Evolutionary conservation across 2,888 invertebrate species (phyloP), one percentile per base, ranked within the genome.

Genomic region (Scaptomyza parva): DNA sequence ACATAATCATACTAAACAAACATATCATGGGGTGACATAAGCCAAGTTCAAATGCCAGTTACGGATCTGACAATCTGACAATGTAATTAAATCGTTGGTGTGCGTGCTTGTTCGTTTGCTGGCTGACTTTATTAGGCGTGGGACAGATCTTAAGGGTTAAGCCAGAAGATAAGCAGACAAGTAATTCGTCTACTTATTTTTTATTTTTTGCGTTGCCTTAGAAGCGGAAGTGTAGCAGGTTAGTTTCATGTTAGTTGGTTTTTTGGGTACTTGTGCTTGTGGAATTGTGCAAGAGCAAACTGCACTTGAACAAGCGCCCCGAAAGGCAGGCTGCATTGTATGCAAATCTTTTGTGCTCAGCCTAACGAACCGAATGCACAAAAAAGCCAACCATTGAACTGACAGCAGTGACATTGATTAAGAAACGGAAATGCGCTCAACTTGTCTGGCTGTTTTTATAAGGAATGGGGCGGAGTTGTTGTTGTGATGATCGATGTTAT

Each of bases 391-490:
- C 77, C 74, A 76, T 75, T 70, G 62, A 59, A 67, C 69, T 74
- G 86, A 78, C 82, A 78, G 78, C 76, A 78, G 61, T 82, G 87
- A 85, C 85, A 87, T 85, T 85, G 85, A 70, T 78, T 73, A 69
- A 80, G 80, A 85, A 85, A 85, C 85, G 85, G 85, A 85, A 87
- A 85, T 82, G 85, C 80, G 80, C 73, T 76, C 76, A 78, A 61
- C 61, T 72, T 69, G 79, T 74, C 70, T 76, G 73, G 30, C 40
- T 55, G 57, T 77, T 75, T 71, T 43, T 41, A 35, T n/a, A 39
- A 28, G 43, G 12, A 20, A 3, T 11, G 40, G 9, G 43, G 14
- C 1, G 22, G 17, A 14, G 3, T 8, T 14, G 35, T n/a, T 18
- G 33, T 20, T 35, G 35, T 7, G 50, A 64, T 65, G 66, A 66